Percentiles rank a stretch among this genome's conserved stretches.
Evolutionary conservation across 2,113 vertebrate species (phyloP).

Genomic region (Megalops atlanticus): DNA sequence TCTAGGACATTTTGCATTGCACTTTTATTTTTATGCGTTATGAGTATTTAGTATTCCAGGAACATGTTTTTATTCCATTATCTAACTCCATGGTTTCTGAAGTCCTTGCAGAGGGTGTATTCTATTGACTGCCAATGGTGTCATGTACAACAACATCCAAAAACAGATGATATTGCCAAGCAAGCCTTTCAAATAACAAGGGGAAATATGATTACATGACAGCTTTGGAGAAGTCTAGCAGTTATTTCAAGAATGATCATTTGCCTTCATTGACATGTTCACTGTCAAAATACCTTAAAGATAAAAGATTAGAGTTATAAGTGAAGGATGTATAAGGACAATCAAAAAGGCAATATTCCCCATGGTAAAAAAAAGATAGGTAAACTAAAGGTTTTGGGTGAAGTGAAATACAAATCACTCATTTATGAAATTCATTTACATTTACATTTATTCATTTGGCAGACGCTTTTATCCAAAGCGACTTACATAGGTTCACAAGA

Average conservation of each 20-base stretch:
- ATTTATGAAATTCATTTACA: neutral
- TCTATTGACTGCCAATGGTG: neutral
- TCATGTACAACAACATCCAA: neutral
- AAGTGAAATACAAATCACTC: neutral
- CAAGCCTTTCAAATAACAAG: neutral
- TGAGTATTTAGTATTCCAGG: neutral
- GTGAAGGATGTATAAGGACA: neutral
- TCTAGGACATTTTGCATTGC: neutral
- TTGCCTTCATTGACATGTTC: constrained; percentile 68
- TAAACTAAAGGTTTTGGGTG: too few species aligned
- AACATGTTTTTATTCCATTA: neutral
- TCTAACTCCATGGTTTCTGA: neutral
- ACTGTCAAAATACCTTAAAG: constrained; percentile 17
- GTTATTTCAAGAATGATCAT: constrained; percentile 11
- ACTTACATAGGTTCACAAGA: too few species aligned
- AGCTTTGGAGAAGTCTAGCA: neutral
- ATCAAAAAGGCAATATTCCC: neutral
- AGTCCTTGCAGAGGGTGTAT: neutral
- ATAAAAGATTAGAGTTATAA: neutral
- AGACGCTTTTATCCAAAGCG: too few species aligned
- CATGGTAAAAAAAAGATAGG: neutral
- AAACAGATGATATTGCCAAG: neutral
- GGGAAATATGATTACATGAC: neutral
- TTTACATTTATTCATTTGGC: too few species aligned
- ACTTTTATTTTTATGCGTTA: neutral